Percentiles rank a stretch among this genome's conserved stretches.
Evolutionary conservation across 2,113 vertebrate species (phyloP).

Genomic region (Cariama cristata): DNA sequence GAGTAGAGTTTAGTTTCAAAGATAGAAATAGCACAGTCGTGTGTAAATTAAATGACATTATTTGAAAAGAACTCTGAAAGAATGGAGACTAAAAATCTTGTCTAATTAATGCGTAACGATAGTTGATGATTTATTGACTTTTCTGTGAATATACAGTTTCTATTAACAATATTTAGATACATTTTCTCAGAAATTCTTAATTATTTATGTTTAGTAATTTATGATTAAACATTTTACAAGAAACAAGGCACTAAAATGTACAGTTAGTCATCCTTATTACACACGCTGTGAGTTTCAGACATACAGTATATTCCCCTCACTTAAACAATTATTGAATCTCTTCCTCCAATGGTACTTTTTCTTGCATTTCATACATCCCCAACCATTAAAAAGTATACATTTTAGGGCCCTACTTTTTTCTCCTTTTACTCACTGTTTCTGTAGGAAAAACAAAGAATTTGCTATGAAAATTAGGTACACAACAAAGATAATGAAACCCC

Average conservation of each 20-base stretch:
- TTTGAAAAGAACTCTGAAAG: constrained; percentile 23
- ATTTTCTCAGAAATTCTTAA: constrained; percentile 26
- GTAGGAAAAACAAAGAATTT: neutral
- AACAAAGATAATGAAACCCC: neutral
- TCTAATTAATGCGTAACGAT: neutral
- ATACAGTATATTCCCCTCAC: neutral
- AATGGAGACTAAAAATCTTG: neutral
- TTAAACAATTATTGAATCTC: neutral
- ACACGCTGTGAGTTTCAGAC: neutral
- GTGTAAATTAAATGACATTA: neutral
- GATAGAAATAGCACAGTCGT: neutral
- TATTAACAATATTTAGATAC: constrained; percentile 37
- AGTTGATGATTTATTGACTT: constrained; percentile 49
- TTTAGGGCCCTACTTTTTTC: neutral
- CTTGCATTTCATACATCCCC: neutral
- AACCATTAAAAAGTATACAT: neutral
- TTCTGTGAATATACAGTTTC: constrained; percentile 37
- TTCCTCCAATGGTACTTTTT: neutral
- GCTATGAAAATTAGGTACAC: neutral
- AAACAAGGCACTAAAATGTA: constrained; percentile 62
- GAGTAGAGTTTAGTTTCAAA: neutral
- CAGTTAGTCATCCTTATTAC: constrained; percentile 14
- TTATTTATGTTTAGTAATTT: constrained; percentile 45
- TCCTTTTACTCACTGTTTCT: neutral
- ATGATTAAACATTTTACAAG: constrained; percentile 51